Base-by-base conservation (phyloP, 2,797 vertebrate genomes). In the Enteromius radiatus region DNA sequence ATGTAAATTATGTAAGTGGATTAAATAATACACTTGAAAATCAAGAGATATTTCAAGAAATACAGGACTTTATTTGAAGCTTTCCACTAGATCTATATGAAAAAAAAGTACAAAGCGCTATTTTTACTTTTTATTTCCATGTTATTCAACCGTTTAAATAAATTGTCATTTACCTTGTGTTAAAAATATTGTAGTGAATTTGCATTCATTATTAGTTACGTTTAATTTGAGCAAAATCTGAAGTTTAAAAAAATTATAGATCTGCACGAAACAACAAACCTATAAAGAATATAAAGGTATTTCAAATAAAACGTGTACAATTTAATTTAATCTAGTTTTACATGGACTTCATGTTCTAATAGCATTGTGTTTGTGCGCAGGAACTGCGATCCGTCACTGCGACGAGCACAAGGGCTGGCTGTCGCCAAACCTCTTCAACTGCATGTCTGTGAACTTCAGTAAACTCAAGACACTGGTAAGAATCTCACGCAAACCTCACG, bases 331-430 rank as follows among this genome's bases (percentile, higher is more conserved):
- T n/a, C 3, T 54, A 23, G 52, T 11, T 54, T 52, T 54, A n/a
- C 17, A 17, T 61, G 21, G 6, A 26, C 15, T 3, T 28, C 11
- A 38, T 26, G 19, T 26, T 31, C 45, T 85, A 28, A 7, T 31
- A 2, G 59, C 14, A 1, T 17, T 63, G 0, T 61, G 0, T 65
- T 28, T 64, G 43, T 8, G 43, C 2, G 26, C 89, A 98, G 98
- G 98, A 74, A 98, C 97, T 0, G 98, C 97, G 0, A 92, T 99
- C 78, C 96, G 98, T 63, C 98, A 99, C 93, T 99, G 98, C 70
- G 97, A 99, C 0, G 97, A 99, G 86, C 96, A 99, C 93, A 96
- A 95, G 88, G 97, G 98, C 43, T 99, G 98, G 98, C 93, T 99
- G 71, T 93, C 96, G 86, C 96, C 98, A 69, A 96, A 96, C 86